These are phyloP conservation scores for Heteractis magnifica DNA, from an alignment of 92 coral and sea anemone species.

Conservation along the genomic window DNA sequence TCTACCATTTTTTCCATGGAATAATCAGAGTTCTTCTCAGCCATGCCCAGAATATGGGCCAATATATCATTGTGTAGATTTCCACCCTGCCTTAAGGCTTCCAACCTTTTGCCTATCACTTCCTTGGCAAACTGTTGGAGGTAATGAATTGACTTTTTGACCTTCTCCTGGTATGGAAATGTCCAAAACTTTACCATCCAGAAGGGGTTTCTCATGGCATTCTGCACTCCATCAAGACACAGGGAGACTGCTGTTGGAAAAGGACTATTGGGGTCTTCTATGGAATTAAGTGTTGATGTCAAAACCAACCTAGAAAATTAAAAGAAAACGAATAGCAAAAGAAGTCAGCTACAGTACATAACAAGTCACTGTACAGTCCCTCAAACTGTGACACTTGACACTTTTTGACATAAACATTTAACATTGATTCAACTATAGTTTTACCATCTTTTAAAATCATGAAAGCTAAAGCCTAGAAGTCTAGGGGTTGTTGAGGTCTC, in stretches of 20 bases:
- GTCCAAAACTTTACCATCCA: slow-evolving; percentile 54
- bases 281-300: slow-evolving; percentile 52
- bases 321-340: background rate
- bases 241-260: slow-evolving; percentile 61
- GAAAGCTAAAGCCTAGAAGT: no score
- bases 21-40: slow-evolving; percentile 39
- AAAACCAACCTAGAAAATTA: slow-evolving; percentile 66
- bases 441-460: no score
- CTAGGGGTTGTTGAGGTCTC: no score
- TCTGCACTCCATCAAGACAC: slow-evolving; percentile 47
- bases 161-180: slow-evolving; percentile 41
- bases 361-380: no score
- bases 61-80: slow-evolving; percentile 54
- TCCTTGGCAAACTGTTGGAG: slow-evolving; percentile 59
- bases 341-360: background rate
- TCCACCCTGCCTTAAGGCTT: slow-evolving; percentile 36
- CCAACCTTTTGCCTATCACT: slow-evolving; percentile 50
- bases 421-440: no score
- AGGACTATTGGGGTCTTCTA: slow-evolving; percentile 49
- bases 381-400: no score
- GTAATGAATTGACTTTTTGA: slow-evolving; percentile 41
- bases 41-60: slow-evolving; percentile 57
- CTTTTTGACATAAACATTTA: no score
- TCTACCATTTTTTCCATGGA: slow-evolving; percentile 61
- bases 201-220: slow-evolving; percentile 45